These are phyloP conservation scores for Plebejus anna DNA, from an alignment of 2,888 invertebrate species.

Conservation along the genomic window DNA sequence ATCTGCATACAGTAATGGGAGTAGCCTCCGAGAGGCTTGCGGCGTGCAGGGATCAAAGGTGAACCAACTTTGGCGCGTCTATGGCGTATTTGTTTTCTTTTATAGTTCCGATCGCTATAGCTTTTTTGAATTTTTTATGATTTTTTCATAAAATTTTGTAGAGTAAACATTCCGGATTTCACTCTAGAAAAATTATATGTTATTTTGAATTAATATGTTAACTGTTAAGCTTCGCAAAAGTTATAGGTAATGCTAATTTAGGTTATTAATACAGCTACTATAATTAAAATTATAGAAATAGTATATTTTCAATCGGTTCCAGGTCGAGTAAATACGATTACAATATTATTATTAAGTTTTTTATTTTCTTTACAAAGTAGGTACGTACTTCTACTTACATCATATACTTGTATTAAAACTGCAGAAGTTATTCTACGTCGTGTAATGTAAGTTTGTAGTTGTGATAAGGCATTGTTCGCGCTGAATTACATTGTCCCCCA, in stretches of 20 bases:
- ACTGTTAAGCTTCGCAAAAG: neutral
- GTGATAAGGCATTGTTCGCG: constrained; percentile 59
- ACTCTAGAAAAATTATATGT: no score
- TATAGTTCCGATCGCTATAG: constrained; percentile 35
- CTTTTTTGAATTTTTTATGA: constrained; percentile 35
- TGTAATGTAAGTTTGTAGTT: constrained; percentile 43
- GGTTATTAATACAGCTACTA: no score
- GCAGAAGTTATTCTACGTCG: neutral
- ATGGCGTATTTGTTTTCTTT: constrained; percentile 35
- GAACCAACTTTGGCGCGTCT: constrained; percentile 40
- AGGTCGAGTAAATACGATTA: neutral
- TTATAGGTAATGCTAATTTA: no score
- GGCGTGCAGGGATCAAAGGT: constrained; percentile 65
- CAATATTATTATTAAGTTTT: neutral
- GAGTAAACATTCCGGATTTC: neutral
- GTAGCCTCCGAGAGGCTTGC: constrained; percentile 65
- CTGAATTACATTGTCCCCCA: constrained; percentile 57
- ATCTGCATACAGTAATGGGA: constrained; percentile 74
- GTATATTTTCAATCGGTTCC: neutral
- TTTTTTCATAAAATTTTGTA: neutral
- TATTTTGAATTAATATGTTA: no score
- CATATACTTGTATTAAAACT: neutral
- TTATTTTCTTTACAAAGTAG: neutral
- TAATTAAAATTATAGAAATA: no score
- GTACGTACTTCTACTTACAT: neutral